Percentiles rank a stretch among this genome's conserved stretches.
Conservation (phyloP, 1,140 invertebrate species). For the Psix sp. region DNA sequence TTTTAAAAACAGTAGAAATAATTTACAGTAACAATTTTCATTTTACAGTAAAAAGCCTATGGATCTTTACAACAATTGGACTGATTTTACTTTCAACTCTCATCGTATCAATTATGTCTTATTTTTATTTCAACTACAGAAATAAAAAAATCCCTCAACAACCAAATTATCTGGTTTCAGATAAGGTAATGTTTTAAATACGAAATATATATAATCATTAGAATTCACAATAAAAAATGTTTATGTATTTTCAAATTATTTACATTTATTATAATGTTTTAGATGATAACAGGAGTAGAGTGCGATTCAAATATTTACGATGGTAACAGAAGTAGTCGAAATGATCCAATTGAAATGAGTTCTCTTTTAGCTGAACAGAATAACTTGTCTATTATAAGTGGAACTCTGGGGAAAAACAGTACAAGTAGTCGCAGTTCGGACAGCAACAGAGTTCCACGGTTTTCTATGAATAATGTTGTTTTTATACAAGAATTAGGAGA, state of each 20-base stretch:
- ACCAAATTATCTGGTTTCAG: conserved; percentile 71
- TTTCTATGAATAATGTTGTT: conserved; percentile 86
- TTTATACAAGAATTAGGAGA: conserved; percentile 97
- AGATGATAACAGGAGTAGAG: conserved; percentile 72
- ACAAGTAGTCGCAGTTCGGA: conserved; percentile 78
- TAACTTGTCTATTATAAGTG: conserved; percentile 74
- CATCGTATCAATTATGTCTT: conserved; percentile 72
- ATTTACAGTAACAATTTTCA: background rate
- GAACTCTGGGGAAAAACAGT: conserved; percentile 75
- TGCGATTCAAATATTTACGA: conserved; percentile 88
- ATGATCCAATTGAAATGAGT: conserved; percentile 87
- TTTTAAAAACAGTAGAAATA: too few species aligned
- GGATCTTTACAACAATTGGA: conserved; percentile 79
- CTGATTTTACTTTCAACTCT: conserved; percentile 77
- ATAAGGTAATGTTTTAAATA: conserved; percentile 64
- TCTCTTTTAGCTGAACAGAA: conserved; percentile 81
- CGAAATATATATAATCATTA: conserved; percentile 4
- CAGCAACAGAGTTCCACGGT: conserved; percentile 82
- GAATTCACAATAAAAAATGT: background rate
- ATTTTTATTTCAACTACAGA: conserved; percentile 66
- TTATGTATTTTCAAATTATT: too few species aligned
- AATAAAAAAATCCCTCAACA: conserved; percentile 70
- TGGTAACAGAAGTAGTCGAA: conserved; percentile 76
- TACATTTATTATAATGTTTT: conserved; percentile 17
- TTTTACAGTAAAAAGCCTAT: conserved; percentile 74